These are phyloP conservation scores for Dysmachus trigonus DNA, from an alignment of 2,888 invertebrate species.

Conservation along the genomic window DNA sequence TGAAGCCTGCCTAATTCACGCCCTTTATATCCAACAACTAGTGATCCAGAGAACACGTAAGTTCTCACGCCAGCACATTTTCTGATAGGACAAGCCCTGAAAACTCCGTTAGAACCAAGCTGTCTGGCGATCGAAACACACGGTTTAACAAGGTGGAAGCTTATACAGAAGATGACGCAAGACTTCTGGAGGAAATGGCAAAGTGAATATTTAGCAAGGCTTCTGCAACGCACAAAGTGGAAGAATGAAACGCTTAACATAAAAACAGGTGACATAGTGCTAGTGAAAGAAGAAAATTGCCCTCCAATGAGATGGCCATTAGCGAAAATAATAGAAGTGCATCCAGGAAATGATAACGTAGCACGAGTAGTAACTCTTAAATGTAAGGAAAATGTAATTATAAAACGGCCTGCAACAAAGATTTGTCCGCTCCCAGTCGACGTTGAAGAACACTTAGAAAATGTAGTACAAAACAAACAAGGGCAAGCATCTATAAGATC, in stretches of 20 bases:
- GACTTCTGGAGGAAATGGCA: conserved; percentile 41
- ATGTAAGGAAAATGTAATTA: conserved; percentile 14
- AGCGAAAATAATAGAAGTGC: not conserved
- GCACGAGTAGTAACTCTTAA: conserved; percentile 28
- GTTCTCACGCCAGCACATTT: conserved; percentile 49
- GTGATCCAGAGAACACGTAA: conserved; percentile 45
- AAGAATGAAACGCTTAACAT: not conserved
- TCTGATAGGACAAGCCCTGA: conserved; percentile 42
- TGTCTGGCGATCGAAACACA: conserved; percentile 35
- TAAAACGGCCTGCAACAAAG: not conserved
- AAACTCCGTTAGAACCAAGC: conserved; percentile 46
- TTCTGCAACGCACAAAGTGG: conserved; percentile 43
- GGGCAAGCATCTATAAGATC: not conserved
- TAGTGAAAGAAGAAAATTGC: conserved; percentile 33
- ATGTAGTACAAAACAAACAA: not conserved
- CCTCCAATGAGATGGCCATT: conserved; percentile 44
- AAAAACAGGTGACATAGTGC: conserved; percentile 23
- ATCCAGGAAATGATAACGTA: conserved; percentile 30
- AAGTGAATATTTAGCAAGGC: conserved; percentile 35
- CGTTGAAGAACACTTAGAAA: not conserved
- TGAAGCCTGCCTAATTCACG: conserved; percentile 54
- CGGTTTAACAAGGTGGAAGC: conserved; percentile 36
- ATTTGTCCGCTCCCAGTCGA: not conserved
- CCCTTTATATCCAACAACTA: conserved; percentile 51
- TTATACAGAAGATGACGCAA: conserved; percentile 32